phyloP scores from a whole-genome alignment of 2,797 vertebrate species.

The Hybognathus amarus region DNA sequence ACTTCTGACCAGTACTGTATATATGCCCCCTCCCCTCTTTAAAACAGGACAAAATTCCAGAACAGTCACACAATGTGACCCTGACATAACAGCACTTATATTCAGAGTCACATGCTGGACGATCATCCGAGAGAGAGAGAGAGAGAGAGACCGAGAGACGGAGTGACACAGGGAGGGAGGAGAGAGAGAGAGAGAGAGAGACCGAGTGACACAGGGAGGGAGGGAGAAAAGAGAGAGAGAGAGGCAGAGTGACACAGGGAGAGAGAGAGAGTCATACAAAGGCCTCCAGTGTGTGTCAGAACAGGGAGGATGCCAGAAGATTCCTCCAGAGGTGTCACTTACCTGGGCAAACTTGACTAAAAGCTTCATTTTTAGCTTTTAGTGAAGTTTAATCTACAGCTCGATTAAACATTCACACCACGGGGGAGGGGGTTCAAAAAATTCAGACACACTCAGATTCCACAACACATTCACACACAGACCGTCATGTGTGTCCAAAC shows the following conservation, averaged over 20 bases:
- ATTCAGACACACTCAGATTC: background rate
- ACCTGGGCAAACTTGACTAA: background rate
- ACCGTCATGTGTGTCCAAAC: background rate
- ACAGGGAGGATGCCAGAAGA: constrained; percentile 64
- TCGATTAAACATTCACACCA: constrained; percentile 29
- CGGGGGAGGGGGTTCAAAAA: background rate
- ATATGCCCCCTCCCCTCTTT: too few relatives aligned
- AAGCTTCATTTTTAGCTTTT: background rate
- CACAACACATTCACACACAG: constrained; percentile 23
- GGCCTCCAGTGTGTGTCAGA: constrained; percentile 50
- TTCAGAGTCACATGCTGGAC: too few relatives aligned
- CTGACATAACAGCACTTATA: constrained; percentile 21
- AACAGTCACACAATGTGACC: constrained; percentile 27
- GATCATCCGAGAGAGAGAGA: too few relatives aligned
- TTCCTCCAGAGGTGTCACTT: constrained; percentile 58
- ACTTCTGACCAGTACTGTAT: too few relatives aligned
- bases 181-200: too few relatives aligned
- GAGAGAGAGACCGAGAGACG: too few relatives aligned
- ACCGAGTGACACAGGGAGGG: too few relatives aligned
- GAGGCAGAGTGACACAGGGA: background rate
- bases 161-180: too few relatives aligned
- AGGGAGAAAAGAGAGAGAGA: too few relatives aligned
- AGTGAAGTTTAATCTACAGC: background rate
- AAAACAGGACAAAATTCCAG: constrained; percentile 10
- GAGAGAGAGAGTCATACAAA: constrained; percentile 16